Base-by-base conservation (phyloP, 1,140 invertebrate genomes). In the Pseudoatta argentina region DNA sequence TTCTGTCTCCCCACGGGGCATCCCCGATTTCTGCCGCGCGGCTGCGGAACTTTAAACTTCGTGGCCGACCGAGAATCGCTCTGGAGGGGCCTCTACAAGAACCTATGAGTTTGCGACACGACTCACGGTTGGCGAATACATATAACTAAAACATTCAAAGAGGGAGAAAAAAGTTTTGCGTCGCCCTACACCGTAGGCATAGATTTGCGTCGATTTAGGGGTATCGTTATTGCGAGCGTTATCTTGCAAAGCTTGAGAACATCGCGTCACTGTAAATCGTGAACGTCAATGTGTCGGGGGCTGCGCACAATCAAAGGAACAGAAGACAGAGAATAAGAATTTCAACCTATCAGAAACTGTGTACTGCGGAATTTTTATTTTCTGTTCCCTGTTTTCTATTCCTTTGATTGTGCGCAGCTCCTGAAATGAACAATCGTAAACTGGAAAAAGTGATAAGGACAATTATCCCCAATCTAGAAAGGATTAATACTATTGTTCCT, bases 101-200 rank as follows among this genome's bases (percentile, higher is more conserved):
- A 89, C 82, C 77, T 85, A 63, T 86, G 76, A 87, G 88, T 89
- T 88, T 91, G 89, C 57, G 89, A 90, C 69, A 69, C 79, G 67
- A 61, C 57, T 61, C 88, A 78, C 39, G 39, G 77, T 61, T 69
- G 89, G 55, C 88, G 86, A 82, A 57, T 61, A 90, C 82, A 90
- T 86, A 57, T 87, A 85, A 78, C 27, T 87, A 69, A 85, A 90
- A 90, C 86, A 90, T 90, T 90, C 81, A 90, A 59, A 55, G 51
- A 59, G 75, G 21, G 51, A 18, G 51, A 59, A 82, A 82, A 90
- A 90, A 71, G 89, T 90, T 90, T 66, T 77, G 69, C 27, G 69
- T n/a, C 69, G 51, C 18, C 12, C 24, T 16, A 10, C 18, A 10
- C 44, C 59, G 78, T 57, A 53, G 6, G 14, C 21, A 30, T 82